phyloP scores from a whole-genome alignment of 2,797 vertebrate genomes.

The Heteromormyrus szaboi region DNA sequence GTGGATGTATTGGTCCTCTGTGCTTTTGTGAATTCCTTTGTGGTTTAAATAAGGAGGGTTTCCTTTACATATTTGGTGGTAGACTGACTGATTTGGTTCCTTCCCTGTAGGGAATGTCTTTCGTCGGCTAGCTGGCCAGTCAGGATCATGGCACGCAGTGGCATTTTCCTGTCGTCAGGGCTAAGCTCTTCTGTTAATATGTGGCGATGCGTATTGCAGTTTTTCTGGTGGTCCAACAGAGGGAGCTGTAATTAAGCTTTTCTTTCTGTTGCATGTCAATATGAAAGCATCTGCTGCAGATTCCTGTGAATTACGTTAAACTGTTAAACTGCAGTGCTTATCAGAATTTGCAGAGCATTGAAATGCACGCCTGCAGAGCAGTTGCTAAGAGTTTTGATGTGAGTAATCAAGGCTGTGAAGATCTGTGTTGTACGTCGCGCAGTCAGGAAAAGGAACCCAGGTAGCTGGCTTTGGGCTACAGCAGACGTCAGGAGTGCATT shows the following conservation, averaged over 20 bases:
- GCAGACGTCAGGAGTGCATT: background rate
- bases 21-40: conserved; percentile 31
- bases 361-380: background rate
- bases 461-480: background rate
- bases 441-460: background rate
- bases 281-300: background rate
- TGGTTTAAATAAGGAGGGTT: background rate
- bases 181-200: background rate
- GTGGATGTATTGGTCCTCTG: conserved; percentile 24
- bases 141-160: background rate
- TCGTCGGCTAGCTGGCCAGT: background rate
- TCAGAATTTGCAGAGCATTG: background rate
- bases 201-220: background rate
- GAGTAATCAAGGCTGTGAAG: background rate
- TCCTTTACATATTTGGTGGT: background rate
- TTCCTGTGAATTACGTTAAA: background rate
- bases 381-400: background rate
- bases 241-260: conserved; percentile 7
- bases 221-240: background rate
- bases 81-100: background rate
- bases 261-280: background rate
- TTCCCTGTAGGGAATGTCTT: background rate
- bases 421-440: background rate
- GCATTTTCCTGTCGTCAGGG: background rate
- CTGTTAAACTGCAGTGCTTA: background rate